Percentiles rank a stretch among this genome's conserved stretches.
Evolutionary conservation across 92 coral and sea anemone species (phyloP).

Genomic region (Parazoanthus swiftii): DNA sequence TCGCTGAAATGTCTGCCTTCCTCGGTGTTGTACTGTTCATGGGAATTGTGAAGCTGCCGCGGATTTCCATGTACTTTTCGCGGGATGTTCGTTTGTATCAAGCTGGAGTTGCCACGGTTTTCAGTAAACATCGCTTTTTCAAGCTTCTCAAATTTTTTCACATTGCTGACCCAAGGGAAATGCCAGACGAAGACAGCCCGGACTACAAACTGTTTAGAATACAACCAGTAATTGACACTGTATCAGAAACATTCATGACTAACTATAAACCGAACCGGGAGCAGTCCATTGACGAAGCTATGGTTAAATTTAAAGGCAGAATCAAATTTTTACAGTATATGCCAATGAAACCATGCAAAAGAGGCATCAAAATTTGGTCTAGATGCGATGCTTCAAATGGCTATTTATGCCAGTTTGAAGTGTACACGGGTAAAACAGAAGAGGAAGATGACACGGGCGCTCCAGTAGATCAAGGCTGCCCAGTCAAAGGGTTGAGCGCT

Average conservation of each 20-base stretch:
- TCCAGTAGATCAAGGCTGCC: constrained; percentile 10
- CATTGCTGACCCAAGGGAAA: constrained; percentile 23
- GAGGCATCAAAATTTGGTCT: constrained; percentile 18
- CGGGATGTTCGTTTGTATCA: constrained; percentile 12
- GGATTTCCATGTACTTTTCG: constrained; percentile 22
- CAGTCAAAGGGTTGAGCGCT: constrained; percentile 26
- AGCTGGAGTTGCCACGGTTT: constrained; percentile 11
- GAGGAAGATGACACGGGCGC: constrained; percentile 30
- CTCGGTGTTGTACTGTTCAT: constrained; percentile 21
- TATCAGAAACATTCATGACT: not conserved
- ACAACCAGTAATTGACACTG: not conserved
- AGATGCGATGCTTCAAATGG: constrained; percentile 39
- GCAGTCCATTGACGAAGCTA: not conserved
- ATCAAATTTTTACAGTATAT: constrained; percentile 7
- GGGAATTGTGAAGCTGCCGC: constrained; percentile 12
- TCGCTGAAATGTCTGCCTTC: constrained; percentile 19
- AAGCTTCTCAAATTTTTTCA: not conserved
- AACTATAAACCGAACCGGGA: constrained; percentile 14
- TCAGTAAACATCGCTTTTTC: constrained; percentile 16
- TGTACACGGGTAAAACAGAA: constrained; percentile 30
- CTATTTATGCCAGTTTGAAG: constrained; percentile 43
- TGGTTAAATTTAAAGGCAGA: constrained; percentile 5
- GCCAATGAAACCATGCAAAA: constrained; percentile 22
- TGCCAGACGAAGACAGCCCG: constrained; percentile 6
- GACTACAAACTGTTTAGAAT: not conserved